Base-by-base conservation (phyloP, 2,888 invertebrate genomes). In the Syritta pipiens region DNA sequence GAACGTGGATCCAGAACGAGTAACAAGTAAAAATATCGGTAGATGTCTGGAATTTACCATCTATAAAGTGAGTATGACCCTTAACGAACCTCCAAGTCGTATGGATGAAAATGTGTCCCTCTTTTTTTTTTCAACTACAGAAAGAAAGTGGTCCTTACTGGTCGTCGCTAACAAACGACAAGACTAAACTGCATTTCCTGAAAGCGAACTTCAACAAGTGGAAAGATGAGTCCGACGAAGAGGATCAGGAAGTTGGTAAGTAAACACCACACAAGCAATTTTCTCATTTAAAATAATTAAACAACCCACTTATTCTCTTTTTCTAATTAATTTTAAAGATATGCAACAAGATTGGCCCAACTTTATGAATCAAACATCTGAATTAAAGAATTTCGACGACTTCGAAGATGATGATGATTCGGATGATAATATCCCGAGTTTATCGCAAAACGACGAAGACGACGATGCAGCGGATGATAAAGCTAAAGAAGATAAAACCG, bases 131-230 rank as follows among this genome's bases (percentile, higher is more conserved):
- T 46, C 24, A 55, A 17, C 44, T 77, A 49, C 69, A 92, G 92
- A 90, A 90, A 81, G 91, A 91, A 82, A 91, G 91, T 49, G 95
- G 94, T 75, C 91, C 95, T 0, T 97, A 93, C 88, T 98, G 98
- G 98, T 94, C 96, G 59, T 91, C 94, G 82, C 90, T 98, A 83
- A 94, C 96, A 67, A 95, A 94, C 87, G 95, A 95, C 84, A 94
- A 93, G 85, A 94, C 93, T 89, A 98, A 98, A 90, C 93, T 94
- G 84, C 97, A 97, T 88, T 98, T 97, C 94, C 91, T 99, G 84
- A 98, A 98, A 91, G 94, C 97, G 84, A 98, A 99, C 88, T 99
- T 99, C 88, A 96, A 96, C 88, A 97, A 97, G 90, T 99, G 98
- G 98, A 94, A 93, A 90, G 98, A 98, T 90, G 98, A 99, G 89